Percentiles rank a stretch among this genome's conserved stretches.
Conservation (phyloP, 2,113 vertebrate species). For the Alouatta palliata region DNA sequence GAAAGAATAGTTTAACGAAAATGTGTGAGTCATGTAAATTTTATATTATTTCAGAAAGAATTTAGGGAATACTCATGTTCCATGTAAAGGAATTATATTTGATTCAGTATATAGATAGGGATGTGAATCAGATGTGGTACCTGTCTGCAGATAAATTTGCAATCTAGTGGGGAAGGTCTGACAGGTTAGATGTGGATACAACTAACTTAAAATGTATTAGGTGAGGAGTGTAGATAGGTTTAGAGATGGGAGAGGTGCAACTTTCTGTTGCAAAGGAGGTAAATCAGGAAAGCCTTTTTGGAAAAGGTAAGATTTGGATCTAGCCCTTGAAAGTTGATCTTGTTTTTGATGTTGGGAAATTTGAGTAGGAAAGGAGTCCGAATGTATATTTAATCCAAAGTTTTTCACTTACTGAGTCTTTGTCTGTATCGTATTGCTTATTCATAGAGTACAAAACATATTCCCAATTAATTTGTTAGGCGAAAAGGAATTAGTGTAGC, state of each 20-base stretch:
- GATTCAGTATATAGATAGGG: neutral
- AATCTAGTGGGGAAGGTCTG: neutral
- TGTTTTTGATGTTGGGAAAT: neutral
- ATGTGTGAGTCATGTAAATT: neutral
- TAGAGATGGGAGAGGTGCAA: neutral
- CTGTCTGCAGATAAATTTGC: neutral
- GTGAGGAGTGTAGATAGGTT: neutral
- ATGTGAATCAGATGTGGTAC: neutral
- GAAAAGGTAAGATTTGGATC: neutral
- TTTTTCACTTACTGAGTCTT: neutral
- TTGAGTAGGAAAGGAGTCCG: neutral
- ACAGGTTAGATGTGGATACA: neutral
- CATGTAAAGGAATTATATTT: neutral
- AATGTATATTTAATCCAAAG: neutral
- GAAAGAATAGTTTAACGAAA: neutral
- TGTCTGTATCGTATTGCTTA: neutral
- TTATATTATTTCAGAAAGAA: slow-evolving; percentile 33
- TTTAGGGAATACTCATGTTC: neutral
- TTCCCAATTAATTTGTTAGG: neutral
- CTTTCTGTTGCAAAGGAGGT: neutral
- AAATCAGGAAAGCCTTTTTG: neutral
- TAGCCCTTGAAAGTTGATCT: neutral
- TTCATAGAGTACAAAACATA: neutral
- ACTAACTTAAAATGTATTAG: neutral
- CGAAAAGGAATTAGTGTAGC: neutral